Percentiles rank a stretch among this genome's conserved stretches.
phyloP scores from a whole-genome alignment of 2,113 vertebrate genomes.

The Lepus americanus region DNA sequence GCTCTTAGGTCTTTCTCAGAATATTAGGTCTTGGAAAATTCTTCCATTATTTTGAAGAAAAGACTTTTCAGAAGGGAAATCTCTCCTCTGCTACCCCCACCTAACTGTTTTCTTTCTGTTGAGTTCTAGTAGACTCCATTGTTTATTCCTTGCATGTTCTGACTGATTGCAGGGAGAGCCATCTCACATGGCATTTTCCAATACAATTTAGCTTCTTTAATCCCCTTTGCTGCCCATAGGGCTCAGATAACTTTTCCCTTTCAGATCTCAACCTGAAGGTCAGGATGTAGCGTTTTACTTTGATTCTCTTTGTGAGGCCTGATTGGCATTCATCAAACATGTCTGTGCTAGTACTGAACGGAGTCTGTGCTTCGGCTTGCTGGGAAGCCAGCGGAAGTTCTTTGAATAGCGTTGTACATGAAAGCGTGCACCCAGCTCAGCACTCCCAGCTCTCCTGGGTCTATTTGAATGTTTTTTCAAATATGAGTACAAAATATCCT shows the following conservation, averaged over 20 bases:
- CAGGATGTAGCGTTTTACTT: neutral
- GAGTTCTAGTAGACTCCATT: neutral
- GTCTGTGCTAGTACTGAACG: neutral
- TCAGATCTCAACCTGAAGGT: neutral
- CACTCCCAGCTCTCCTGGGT: neutral
- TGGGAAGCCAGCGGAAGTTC: neutral
- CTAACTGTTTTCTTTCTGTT: neutral
- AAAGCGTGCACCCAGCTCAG: neutral
- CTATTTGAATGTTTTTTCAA: neutral
- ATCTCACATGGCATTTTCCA: neutral
- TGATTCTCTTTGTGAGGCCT: neutral
- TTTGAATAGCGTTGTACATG: neutral
- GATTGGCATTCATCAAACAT: neutral
- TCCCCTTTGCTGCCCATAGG: neutral
- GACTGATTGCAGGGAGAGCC: neutral
- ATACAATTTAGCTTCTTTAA: neutral
- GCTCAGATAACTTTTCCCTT: neutral
- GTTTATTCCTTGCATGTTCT: neutral
- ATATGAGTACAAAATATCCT: neutral
- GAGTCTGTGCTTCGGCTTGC: neutral
- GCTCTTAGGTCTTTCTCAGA: neutral
- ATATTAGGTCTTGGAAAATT: neutral
- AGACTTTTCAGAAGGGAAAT: constrained; percentile 45
- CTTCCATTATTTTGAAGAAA: constrained; percentile 14
- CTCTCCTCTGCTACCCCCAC: neutral